Evolutionary conservation across 2,888 invertebrate species (phyloP).

Genomic region (Epinotia ramella): DNA sequence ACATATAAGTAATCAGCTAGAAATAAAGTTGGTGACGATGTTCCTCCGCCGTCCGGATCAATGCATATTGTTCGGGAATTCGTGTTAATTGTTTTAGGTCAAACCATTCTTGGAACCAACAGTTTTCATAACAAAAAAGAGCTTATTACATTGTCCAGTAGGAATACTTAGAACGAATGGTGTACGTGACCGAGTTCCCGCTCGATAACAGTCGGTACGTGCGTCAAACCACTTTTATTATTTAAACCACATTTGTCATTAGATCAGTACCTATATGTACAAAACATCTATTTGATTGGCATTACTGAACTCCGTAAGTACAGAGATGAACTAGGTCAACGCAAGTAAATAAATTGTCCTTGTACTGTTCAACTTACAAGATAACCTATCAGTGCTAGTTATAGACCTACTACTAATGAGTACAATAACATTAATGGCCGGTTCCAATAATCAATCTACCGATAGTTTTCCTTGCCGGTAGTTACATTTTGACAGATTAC

Average conservation of each 20-base stretch:
- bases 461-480: no score
- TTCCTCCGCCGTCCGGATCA: not conserved
- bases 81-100: slow-evolving; percentile 17
- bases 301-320: not conserved
- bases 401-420: not conserved
- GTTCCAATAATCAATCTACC: no score
- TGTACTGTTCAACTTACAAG: slow-evolving; percentile 9
- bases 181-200: slow-evolving; percentile 41
- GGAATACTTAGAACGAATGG: slow-evolving; percentile 33
- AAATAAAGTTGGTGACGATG: not conserved
- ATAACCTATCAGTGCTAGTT: slow-evolving; percentile 28
- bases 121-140: slow-evolving; percentile 17
- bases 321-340: slow-evolving; percentile 23
- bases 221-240: slow-evolving; percentile 29
- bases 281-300: not conserved
- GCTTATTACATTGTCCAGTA: slow-evolving; percentile 31
- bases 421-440: no score
- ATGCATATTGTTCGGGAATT: slow-evolving; percentile 15
- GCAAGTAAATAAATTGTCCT: slow-evolving; percentile 24
- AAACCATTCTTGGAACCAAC: slow-evolving; percentile 26
- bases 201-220: slow-evolving; percentile 31
- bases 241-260: slow-evolving; percentile 11
- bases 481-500: no score
- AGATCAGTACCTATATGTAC: slow-evolving; percentile 1
- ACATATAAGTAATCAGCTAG: not conserved